Evolutionary conservation across 2,113 vertebrate species (phyloP), one percentile per base, ranked within the genome.

Genomic region (Prunella fulvescens): DNA sequence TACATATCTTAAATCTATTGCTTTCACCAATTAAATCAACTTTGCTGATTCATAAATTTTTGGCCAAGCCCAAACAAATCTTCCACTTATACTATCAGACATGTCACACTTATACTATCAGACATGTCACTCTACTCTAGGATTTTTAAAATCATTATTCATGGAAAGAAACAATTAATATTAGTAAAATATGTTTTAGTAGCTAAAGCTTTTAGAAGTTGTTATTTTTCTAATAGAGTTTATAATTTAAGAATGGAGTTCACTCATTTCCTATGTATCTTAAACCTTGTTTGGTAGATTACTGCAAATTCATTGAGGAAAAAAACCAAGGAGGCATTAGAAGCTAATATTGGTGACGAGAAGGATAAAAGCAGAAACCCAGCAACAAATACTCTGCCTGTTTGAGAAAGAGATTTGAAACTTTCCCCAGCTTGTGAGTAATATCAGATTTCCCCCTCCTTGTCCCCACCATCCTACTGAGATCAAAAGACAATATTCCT

Each of bases 401-500:
- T 92, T 87, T 85, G 81, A 96, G 88, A 0, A 29, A 92, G 79
- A 90, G 88, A 86, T 86, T 96, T 78, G 42, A 96, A 96, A 96
- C 93, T 96, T 97, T 96, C 93, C 76, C 51, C 87, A 86, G 64
- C 67, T 93, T 91, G 88, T 84, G 88, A 74, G 76, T 77, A 88
- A 94, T 94, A 96, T 81, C 92, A 93, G 91, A 91, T 97, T 95
- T 94, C 94, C 65, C 70, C 62, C 84, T 95, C 60, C 64, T 84
- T 95, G 92, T 96, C 95, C 90, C 85, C 90, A 94, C 85, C 78
- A 94, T 93, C 95, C 96, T 94, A 81, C 93, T 89, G 92, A 97
- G 96, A 97, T 97, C 95, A 97, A 97, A 97, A 97, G 96, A 74
- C 90, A 85, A 71, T 96, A 94, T 90, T 93, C 86, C 66, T 95